phyloP scores from a whole-genome alignment of 2,888 invertebrate species.

The Drosophila merina region DNA sequence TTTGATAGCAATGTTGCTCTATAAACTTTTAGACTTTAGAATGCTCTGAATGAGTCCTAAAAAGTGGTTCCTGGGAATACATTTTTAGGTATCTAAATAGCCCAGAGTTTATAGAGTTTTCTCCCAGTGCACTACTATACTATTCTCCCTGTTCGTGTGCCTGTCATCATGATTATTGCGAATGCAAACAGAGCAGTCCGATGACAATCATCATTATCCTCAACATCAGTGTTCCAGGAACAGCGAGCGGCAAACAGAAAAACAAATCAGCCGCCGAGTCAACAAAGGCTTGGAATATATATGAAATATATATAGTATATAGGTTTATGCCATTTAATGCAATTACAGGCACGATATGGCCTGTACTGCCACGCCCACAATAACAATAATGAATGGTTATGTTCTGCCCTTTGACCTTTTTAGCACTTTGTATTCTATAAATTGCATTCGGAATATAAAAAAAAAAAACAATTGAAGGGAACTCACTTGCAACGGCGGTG shows the following conservation, averaged over 20 bases:
- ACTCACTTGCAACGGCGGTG: conserved; percentile 86
- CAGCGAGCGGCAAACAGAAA: conserved; percentile 55
- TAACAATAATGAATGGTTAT: conserved; percentile 20
- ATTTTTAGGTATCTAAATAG: too few species aligned
- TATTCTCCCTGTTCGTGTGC: background rate
- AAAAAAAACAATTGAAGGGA: background rate
- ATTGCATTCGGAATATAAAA: background rate
- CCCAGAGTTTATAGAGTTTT: background rate
- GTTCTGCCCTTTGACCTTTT: conserved; percentile 13
- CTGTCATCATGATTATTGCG: conserved; percentile 54
- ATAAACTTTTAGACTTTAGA: too few species aligned
- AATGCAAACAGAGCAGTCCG: conserved; percentile 63
- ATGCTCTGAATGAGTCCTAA: too few species aligned
- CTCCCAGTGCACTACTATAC: background rate
- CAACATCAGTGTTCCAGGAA: conserved; percentile 19
- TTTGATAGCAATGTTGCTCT: too few species aligned
- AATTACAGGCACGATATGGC: conserved; percentile 61
- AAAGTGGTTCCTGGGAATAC: too few species aligned
- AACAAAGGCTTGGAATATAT: conserved; percentile 23
- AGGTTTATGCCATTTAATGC: conserved; percentile 57
- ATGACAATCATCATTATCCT: conserved; percentile 65
- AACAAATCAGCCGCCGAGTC: conserved; percentile 65
- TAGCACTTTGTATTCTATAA: background rate
- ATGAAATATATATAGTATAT: conserved; percentile 1
- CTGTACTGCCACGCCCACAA: conserved; percentile 44